Evolutionary conservation across 1,140 invertebrate genomes (phyloP).

Genomic region (Danaus plexippus): DNA sequence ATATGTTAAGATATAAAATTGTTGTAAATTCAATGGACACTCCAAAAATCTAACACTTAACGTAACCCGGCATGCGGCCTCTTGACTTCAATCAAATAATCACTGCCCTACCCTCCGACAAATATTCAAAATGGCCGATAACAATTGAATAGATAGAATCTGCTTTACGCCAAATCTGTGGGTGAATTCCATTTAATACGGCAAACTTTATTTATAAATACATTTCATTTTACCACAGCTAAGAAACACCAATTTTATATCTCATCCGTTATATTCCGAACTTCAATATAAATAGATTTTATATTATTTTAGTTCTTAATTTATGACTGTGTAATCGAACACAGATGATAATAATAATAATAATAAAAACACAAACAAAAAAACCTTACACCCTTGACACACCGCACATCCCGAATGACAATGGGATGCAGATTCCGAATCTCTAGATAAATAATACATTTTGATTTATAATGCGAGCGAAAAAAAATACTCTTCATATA

Average conservation of each 20-base stretch:
- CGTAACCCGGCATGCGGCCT: slow-evolving; percentile 53
- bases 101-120: slow-evolving; percentile 57
- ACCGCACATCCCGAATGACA: slow-evolving; percentile 66
- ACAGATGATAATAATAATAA: slow-evolving; percentile 32
- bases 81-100: slow-evolving; percentile 71
- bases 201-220: no score
- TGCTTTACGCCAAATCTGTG: slow-evolving; percentile 12
- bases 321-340: slow-evolving; percentile 10
- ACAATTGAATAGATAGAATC: slow-evolving; percentile 46
- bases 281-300: not conserved
- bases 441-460: slow-evolving; percentile 72
- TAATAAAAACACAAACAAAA: slow-evolving; percentile 34
- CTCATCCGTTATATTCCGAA: slow-evolving; percentile 2
- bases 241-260: slow-evolving; percentile 1
- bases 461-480: slow-evolving; percentile 68
- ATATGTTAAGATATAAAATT: not conserved
- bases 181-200: slow-evolving; percentile 2
- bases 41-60: slow-evolving; percentile 15
- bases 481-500: slow-evolving; percentile 71
- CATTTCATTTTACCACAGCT: no score
- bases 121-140: slow-evolving; percentile 67
- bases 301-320: slow-evolving; percentile 16
- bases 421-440: slow-evolving; percentile 69
- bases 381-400: slow-evolving; percentile 69
- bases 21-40: no score